Percentiles rank a stretch among this genome's conserved stretches.
Evolutionary conservation across 2,888 invertebrate genomes (phyloP).

Genomic region (Willowsia nigromaculata): DNA sequence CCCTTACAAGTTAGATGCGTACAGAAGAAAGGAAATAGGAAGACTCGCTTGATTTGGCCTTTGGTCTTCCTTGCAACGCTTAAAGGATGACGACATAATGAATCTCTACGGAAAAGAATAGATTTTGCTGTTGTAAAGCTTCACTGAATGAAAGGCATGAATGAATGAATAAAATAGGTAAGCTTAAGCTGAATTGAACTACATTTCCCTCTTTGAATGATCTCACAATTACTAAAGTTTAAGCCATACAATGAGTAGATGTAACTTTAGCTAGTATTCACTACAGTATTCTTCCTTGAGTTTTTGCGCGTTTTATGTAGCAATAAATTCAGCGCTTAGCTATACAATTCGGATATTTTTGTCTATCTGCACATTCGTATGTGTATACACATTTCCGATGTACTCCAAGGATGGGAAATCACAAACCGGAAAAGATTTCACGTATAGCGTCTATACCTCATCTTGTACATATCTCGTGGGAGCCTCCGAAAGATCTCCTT

Average conservation of each 20-base stretch:
- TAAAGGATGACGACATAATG: neutral
- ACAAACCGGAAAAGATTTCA: constrained; percentile 36
- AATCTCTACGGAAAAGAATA: neutral
- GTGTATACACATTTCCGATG: neutral
- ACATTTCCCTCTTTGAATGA: neutral
- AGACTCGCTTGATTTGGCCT: constrained; percentile 13
- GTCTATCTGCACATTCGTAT: neutral
- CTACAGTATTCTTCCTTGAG: neutral
- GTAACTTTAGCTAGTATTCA: neutral
- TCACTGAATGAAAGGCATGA: neutral
- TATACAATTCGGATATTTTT: neutral
- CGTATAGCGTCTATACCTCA: neutral
- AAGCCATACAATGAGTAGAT: neutral
- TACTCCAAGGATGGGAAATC: neutral
- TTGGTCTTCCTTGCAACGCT: neutral
- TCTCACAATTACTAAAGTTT: constrained; percentile 13
- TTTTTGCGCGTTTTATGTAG: neutral
- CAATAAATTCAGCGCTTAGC: neutral
- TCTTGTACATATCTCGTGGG: constrained; percentile 39
- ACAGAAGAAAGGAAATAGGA: neutral
- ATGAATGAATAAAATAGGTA: constrained; percentile 35
- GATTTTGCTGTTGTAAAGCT: constrained; percentile 14
- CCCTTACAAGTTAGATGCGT: neutral
- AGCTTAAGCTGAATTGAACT: neutral
- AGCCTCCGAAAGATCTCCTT: neutral